Base-by-base conservation (phyloP, 2,888 invertebrate genomes). In the Orthosia incerta region DNA sequence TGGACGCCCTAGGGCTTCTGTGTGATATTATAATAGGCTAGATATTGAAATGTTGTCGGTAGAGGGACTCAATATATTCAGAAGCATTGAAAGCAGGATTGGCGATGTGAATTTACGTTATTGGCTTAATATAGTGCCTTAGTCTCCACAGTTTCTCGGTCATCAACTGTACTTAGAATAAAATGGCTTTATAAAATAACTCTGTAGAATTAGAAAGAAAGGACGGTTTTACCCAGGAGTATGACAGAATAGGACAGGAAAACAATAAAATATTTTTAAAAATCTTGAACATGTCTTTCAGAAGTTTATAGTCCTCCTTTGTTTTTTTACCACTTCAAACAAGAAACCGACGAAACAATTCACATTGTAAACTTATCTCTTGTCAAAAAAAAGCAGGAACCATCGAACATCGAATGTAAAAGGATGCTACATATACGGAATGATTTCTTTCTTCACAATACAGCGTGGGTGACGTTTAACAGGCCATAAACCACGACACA, bases 401-500 rank as follows among this genome's bases (percentile, higher is more conserved):
- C 64, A 60, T 73, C 50, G 62, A 73, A 39, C 60, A 50, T 48
- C 55, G 53, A 61, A 55, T 71, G 45, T 67, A 76, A 69, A 84
- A 86, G 69, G 75, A 62, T 76, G 66, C 60, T 56, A 57, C 66
- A 61, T 80, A 64, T 71, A 79, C 53, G 60, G 66, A 64, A 50
- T 46, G 45, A 77, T 76, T 76, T 85, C 78, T 85, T 79, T 78
- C 65, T 76, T 68, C 45, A 62, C 61, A 69, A 31, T 71, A 71
- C 51, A 73, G 70, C 68, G 75, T 81, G 81, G 78, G 74, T 79
- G 86, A 87, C 63, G 72, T 76, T 81, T 79, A 77, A 86, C 87
- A 81, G 63, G 23, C 73, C 60, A 83, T 86, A 86, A 86, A 86
- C 76, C 67, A 87, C 74, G 71, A 65, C 63, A 63, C 45, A 71